Base-by-base conservation (phyloP, 2,888 invertebrate species). In the Cantharis nigra region DNA sequence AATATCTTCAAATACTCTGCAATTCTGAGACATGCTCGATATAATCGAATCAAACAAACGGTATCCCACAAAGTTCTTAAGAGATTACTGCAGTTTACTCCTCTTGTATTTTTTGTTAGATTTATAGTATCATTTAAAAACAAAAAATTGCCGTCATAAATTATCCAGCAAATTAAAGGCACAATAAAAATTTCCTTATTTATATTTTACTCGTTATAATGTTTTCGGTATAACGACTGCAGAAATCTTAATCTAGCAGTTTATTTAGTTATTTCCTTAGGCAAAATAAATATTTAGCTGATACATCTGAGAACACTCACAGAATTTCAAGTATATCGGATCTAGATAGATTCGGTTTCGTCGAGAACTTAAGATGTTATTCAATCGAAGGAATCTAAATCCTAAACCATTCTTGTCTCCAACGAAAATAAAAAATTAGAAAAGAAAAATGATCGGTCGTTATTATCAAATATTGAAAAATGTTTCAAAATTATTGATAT, bases 271-370 rank as follows among this genome's bases (percentile, higher is more conserved):
- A 67, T 67, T 67, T 67, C 65, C 65, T 67, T 67, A 67, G 26
- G 23, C 65, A 67, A 67, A 67, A 67, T 67, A 67, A 67, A 67
- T 67, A 67, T 67, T 67, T 67, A 67, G 65, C 65, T 23, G 65
- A 67, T 67, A 67, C 23, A 67, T 23, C 26, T 26, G 23, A 67
- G n/a, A 67, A 67, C 65, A 67, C 65, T 67, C 13, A n/a, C 23
- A 26, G 65, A 67, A 67, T 67, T 67, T 67, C 65, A 67, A 67
- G 65, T 67, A 67, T 26, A 67, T 26, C 23, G 65, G 65, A 67
- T 67, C 20, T 67, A 67, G 65, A 67, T 67, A 67, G 23, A 67
- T 23, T n/a, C 23, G 26, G n/a, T 67, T 67, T 26, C 65, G 65
- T 18, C 11, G 65, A 67, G 65, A 67, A 67, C 65, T 67, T 67